phyloP scores from a whole-genome alignment of 2,888 invertebrate species.

The Hybos culiciformis region DNA sequence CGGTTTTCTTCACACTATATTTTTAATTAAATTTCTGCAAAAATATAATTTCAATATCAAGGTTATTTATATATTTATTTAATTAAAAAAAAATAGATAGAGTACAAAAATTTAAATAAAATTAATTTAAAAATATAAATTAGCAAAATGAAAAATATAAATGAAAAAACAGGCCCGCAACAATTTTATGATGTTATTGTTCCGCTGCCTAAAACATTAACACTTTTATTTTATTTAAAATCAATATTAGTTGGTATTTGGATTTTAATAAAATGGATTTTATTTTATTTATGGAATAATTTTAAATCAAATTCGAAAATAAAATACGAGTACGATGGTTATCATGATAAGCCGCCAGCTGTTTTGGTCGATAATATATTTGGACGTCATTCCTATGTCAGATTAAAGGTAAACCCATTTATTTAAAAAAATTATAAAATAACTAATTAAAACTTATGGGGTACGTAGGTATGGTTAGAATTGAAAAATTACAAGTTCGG shows the following conservation, averaged over 20 bases:
- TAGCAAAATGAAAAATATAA: no score
- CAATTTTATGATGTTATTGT: neutral
- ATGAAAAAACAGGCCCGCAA: no score
- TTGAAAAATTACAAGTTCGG: no score
- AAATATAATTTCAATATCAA: no score
- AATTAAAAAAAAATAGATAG: no score
- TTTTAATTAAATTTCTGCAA: no score
- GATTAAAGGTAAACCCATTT: conserved; percentile 41
- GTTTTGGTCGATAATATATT: conserved; percentile 44
- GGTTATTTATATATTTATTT: no score
- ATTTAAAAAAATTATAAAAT: neutral
- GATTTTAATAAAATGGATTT: conserved; percentile 12
- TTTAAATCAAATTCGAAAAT: neutral
- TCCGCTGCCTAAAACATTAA: neutral
- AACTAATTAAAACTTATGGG: neutral
- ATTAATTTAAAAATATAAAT: no score
- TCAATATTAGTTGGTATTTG: conserved; percentile 12
- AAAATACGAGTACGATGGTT: conserved; percentile 8
- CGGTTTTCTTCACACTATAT: no score
- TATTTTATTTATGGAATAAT: conserved; percentile 2
- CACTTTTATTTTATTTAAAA: conserved; percentile 9
- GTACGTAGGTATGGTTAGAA: no score
- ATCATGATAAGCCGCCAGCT: conserved; percentile 43
- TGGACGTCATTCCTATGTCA: conserved; percentile 49
- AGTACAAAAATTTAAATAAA: no score